phyloP scores from a whole-genome alignment of 2,113 vertebrate species.

The Micronycteris hirsuta region DNA sequence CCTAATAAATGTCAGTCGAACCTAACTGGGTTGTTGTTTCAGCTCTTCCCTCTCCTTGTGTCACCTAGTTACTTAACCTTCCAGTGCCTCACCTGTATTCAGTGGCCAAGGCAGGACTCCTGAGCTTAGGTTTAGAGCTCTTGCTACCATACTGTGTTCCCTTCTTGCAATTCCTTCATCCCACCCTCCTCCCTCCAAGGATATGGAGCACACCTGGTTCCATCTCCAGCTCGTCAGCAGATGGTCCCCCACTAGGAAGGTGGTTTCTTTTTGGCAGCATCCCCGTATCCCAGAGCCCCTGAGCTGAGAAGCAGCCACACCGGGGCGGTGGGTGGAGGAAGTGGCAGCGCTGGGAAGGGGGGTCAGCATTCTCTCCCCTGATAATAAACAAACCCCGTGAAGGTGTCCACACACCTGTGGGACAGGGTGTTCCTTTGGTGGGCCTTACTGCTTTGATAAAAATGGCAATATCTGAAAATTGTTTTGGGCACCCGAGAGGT shows the following conservation, averaged over 20 bases:
- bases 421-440: not conserved
- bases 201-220: not conserved
- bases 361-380: not conserved
- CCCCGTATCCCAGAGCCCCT: not conserved
- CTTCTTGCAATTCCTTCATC: not conserved
- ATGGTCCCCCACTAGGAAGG: not conserved
- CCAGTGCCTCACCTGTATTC: not conserved
- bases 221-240: not conserved
- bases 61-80: not conserved
- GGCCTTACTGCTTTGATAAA: slow-evolving; percentile 60
- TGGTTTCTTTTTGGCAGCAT: not conserved
- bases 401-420: not conserved
- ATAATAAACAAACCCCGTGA: not conserved
- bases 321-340: not conserved
- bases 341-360: not conserved
- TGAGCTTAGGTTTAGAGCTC: not conserved
- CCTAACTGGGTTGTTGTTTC: not conserved
- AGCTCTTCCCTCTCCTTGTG: not conserved
- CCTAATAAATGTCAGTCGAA: not conserved
- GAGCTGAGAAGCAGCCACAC: not conserved
- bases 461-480: slow-evolving; percentile 47
- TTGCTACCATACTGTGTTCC: not conserved
- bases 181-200: not conserved
- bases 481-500: not conserved
- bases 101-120: not conserved